Evolutionary conservation across 2,888 invertebrate species (phyloP), one percentile per base, ranked within the genome.

Genomic region (Macaria notata): DNA sequence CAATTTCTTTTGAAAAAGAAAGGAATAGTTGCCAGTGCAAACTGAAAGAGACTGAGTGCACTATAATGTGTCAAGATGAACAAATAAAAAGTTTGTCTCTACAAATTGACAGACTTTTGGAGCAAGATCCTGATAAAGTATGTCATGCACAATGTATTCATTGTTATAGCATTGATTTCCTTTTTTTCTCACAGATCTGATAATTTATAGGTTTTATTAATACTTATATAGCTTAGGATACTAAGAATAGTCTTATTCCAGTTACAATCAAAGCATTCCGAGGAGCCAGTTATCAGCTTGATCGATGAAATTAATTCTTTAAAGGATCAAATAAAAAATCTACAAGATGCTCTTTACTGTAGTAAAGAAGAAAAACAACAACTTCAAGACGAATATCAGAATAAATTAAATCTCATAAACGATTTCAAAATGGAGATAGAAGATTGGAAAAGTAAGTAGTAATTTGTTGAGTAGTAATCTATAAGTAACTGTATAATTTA

Each of bases 11-110:
- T 69, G 90, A 92, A 73, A 87, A 87, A 59, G 93, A 93, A 66
- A 88, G 86, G 68, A 92, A 92, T 69, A 63, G 69, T 51, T 72
- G 93, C 30, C 70, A 85, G 51, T 89, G 91, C 65, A 92, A 92
- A 78, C 73, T 93, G 41, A 84, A 89, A 64, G 93, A 93, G 79
- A 79, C 85, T 44, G 92, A 93, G 69, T 91, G 92, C 59, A 88
- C 88, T 72, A 81, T 92, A 29, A 89, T 92, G 75, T 93, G 93
- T 62, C 92, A 93, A 77, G 93, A 92, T 53, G 88, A 92, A 66
- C 93, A 93, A 81, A 93, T 93, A 42, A 92, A 87, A 76, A 86
- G 87, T 70, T 76, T 93, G 56, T 86, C 92, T 0, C 61, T 75
- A 54, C 92, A 93, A 77, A 88, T 93, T 44, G 92, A 93, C 68